Conservation (phyloP, 2,113 vertebrate genomes). For the Zosterops borbonicus region DNA sequence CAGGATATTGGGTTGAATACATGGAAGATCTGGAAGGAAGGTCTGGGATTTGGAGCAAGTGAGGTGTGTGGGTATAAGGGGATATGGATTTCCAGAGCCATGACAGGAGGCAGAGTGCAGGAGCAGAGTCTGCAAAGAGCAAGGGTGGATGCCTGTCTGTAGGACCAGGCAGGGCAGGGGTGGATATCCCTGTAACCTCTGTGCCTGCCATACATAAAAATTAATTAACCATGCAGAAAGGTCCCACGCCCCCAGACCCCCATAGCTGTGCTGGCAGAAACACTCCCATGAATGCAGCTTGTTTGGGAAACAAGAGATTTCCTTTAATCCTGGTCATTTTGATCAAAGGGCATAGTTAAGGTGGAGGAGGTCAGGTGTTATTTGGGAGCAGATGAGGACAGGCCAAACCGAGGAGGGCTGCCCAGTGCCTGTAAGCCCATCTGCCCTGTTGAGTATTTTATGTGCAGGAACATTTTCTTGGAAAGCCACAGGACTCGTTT, state of each 20-base stretch:
- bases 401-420: background rate
- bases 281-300: background rate
- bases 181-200: background rate
- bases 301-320: background rate
- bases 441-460: background rate
- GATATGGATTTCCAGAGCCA: background rate
- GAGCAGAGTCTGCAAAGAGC: background rate
- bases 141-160: accelerated
- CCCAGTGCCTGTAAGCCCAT: background rate
- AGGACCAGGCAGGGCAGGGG: background rate
- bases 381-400: background rate
- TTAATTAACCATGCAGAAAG: background rate
- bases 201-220: background rate
- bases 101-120: background rate
- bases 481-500: background rate
- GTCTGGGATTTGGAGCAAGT: background rate
- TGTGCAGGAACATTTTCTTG: background rate
- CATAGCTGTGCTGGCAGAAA: background rate
- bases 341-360: background rate
- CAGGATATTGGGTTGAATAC: background rate
- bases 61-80: accelerated
- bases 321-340: background rate
- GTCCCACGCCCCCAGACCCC: accelerated
- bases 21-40: background rate
- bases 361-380: background rate